Evolutionary conservation across 1,140 invertebrate genomes (phyloP), one percentile per base, ranked within the genome.

Genomic region (Bombus polaris): DNA sequence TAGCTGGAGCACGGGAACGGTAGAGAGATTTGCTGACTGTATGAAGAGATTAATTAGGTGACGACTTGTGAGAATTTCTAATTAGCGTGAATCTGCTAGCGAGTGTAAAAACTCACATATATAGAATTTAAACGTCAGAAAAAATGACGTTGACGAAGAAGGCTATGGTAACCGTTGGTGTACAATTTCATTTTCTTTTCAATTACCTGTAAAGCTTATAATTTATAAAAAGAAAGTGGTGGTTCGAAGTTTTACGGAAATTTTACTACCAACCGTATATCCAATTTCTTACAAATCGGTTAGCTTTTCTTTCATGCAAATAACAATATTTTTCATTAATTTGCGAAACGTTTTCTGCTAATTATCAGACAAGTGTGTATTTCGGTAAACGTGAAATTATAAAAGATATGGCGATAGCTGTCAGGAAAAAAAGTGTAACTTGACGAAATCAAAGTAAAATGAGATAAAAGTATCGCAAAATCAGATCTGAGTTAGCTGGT

Each of bases 371-470:
- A 47, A 22, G 47, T 18, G 6, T 53, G 5, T 18, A 53, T 53
- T 6, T 22, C 18, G 18, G 5, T 53, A 18, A 22, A 53, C 18
- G 47, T 53, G 47, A 53, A 53, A 53, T 53, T 8, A 2, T 22
- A 22, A 53, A 53, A 53, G 47, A n/a, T n/a, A n/a, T 13, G 9
- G 25, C 8, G 57, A 59, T 59, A 59, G 25, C 25, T 28, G 57
- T 1, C 8, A 28, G 25, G 1, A 3, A 12, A n/a, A 4, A n/a
- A 12, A 1, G 28, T 5, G 28, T 12, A 28, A 4, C 4, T 4
- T 0, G 32, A 37, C 1, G n/a, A 75, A 37, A 75, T 22, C 18
- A 1, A 10, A n/a, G 35, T 6, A 18, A 76, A 76, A 35, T 47
- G n/a, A 32, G 10, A 44, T 32, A 22, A 53, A 53, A 53, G 0